These are phyloP conservation scores for Malurus leucopterus DNA, from an alignment of 2,797 vertebrate genomes.

Conservation along the genomic window DNA sequence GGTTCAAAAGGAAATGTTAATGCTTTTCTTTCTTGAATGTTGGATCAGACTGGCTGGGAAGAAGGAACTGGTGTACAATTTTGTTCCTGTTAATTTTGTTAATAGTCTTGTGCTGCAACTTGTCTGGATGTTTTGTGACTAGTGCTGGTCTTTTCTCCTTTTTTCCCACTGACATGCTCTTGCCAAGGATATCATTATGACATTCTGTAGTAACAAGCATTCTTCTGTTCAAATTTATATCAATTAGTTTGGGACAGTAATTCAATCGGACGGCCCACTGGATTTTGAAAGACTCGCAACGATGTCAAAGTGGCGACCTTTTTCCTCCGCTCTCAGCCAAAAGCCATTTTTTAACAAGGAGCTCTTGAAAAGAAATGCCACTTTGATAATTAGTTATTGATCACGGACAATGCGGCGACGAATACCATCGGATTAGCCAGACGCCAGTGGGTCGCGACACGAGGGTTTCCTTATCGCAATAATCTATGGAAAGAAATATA, in stretches of 20 bases:
- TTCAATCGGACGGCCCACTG: constrained; percentile 87
- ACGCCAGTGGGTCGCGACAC: constrained; percentile 86
- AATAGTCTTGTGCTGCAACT: constrained; percentile 3
- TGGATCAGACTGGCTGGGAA: not conserved
- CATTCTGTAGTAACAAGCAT: constrained; percentile 90
- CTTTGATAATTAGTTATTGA: constrained; percentile 99
- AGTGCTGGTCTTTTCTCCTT: constrained; percentile 55
- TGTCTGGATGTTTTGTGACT: constrained; percentile 36
- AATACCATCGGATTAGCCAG: constrained; percentile 87
- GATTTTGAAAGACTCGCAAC: constrained; percentile 86
- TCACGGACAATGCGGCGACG: constrained; percentile 85
- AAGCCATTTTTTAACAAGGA: constrained; percentile 90
- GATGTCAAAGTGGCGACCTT: constrained; percentile 85
- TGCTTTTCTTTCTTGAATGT: constrained; percentile 4
- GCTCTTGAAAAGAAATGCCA: constrained; percentile 85
- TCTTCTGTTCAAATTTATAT: constrained; percentile 94
- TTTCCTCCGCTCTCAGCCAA: constrained; percentile 83
- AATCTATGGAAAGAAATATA: constrained; percentile 56
- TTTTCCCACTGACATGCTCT: constrained; percentile 72
- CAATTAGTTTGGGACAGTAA: constrained; percentile 92
- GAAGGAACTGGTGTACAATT: not conserved
- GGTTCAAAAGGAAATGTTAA: not conserved
- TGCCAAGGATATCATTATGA: constrained; percentile 85
- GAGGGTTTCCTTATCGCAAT: constrained; percentile 84
- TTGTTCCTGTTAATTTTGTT: constrained; percentile 27